Conservation (phyloP, 2,113 vertebrate genomes). For the Antechinus flavipes region DNA sequence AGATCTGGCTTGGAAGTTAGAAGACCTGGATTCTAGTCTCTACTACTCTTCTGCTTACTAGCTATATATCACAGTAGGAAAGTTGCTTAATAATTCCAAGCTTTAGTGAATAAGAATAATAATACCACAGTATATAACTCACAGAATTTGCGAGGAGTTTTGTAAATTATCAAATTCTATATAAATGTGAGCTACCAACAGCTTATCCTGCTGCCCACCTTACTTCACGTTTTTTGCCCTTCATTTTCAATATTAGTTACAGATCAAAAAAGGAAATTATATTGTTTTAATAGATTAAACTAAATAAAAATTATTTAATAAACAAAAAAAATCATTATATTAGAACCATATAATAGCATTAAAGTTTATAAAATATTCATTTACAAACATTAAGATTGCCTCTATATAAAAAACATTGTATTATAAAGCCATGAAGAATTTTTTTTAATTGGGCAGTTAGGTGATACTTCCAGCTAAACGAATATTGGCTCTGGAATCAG, state of each 20-base stretch:
- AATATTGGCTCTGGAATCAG: background rate
- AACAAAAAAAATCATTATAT: background rate
- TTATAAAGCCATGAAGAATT: slow-evolving; percentile 1
- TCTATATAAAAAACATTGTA: slow-evolving; percentile 6
- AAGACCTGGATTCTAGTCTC: background rate
- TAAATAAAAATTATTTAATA: slow-evolving; percentile 41
- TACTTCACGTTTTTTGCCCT: background rate
- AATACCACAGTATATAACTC: background rate
- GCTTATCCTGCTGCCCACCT: background rate
- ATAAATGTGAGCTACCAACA: background rate
- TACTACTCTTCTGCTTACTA: background rate
- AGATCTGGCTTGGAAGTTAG: background rate
- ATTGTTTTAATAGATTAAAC: slow-evolving; percentile 32
- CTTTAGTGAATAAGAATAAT: slow-evolving; percentile 18
- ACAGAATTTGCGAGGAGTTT: background rate
- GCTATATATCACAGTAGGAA: background rate
- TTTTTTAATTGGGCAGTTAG: background rate
- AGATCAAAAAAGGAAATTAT: slow-evolving; percentile 33
- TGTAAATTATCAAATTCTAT: background rate
- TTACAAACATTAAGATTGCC: slow-evolving; percentile 18
- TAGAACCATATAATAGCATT: slow-evolving; percentile 39
- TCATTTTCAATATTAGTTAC: slow-evolving; percentile 18
- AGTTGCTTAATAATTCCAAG: background rate
- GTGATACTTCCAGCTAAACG: background rate
- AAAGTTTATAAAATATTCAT: slow-evolving; percentile 46